Base-by-base conservation (phyloP, 2,888 invertebrate genomes). In the Synergus japonicus region DNA sequence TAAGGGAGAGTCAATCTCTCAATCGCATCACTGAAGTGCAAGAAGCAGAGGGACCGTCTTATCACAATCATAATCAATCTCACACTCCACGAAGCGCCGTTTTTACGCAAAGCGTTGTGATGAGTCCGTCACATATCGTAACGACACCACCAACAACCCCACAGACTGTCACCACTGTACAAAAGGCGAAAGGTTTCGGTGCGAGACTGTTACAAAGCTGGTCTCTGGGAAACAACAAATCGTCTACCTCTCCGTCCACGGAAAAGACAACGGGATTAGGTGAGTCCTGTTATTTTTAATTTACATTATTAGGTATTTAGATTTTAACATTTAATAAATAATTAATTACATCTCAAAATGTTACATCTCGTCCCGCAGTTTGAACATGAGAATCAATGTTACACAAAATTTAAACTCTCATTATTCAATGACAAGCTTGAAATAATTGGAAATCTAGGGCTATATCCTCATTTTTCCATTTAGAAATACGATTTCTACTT, bases 21-120 rank as follows among this genome's bases (percentile, higher is more conserved):
- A 97, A 97, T 92, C 94, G 97, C 83, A 97, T 97, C 84, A 97
- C 97, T 18, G 97, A 97, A 93, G 97, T 97, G 84, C 96, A 97
- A 92, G 97, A 97, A 91, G 96, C 95, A 78, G 94, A 93, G 58
- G 91, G 91, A 0, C 88, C 89, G 1, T 81, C 82, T 63, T 76
- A 87, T 73, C 73, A 73, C 49, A 73, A 49, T 83, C 87, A 89
- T 80, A 86, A 83, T 65, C 85, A 86, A 43, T 83, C 81, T 76
- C 86, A 87, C 79, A 81, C 83, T 15, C 84, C 85, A 1, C 84
- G 86, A 10, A 84, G 77, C 37, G 64, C 60, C 5, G 77, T 22
- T 41, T 73, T 73, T 49, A 69, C 60, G 78, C 73, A 58, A 58
- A 73, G 29, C 29, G 73, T 73, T 10, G 54, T 58, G 3, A 54